A percentile compares a stretch with the other conserved stretches of the same genome.
Evolutionary conservation across 2,888 invertebrate genomes (phyloP).

Genomic region (Orgyia antiqua): DNA sequence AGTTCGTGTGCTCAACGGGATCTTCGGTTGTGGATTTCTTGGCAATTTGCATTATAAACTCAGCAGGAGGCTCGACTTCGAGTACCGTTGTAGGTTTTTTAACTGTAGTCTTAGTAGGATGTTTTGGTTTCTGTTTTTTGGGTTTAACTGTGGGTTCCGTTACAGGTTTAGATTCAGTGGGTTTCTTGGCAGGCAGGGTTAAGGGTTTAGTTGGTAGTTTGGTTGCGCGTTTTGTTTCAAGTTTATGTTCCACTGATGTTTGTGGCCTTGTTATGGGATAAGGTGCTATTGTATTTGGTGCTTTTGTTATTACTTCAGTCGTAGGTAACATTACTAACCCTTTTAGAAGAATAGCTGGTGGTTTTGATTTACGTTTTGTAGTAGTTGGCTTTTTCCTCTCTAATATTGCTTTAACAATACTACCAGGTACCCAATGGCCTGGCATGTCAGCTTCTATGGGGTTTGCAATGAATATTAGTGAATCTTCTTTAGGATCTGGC

Average conservation of each 20-base stretch:
- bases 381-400: neutral
- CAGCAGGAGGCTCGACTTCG: neutral
- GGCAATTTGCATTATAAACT: neutral
- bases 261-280: no score
- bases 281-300: neutral
- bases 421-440: slow-evolving; percentile 47
- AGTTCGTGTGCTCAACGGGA: neutral
- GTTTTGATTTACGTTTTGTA: no score
- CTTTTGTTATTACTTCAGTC: neutral
- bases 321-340: no score
- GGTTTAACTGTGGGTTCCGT: neutral
- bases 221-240: neutral
- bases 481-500: slow-evolving; percentile 30
- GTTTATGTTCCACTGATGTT: no score
- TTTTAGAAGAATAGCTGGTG: no score
- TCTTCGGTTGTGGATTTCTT: neutral
- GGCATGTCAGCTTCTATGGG: slow-evolving; percentile 48
- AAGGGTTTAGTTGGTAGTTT: neutral
- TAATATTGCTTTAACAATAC: slow-evolving; percentile 31
- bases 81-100: neutral
- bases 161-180: neutral
- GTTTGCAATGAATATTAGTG: slow-evolving; percentile 42
- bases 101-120: no score
- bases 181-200: neutral
- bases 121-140: no score